Conservation (phyloP, 2,888 invertebrate species). For the Napeogenes sylphis region DNA sequence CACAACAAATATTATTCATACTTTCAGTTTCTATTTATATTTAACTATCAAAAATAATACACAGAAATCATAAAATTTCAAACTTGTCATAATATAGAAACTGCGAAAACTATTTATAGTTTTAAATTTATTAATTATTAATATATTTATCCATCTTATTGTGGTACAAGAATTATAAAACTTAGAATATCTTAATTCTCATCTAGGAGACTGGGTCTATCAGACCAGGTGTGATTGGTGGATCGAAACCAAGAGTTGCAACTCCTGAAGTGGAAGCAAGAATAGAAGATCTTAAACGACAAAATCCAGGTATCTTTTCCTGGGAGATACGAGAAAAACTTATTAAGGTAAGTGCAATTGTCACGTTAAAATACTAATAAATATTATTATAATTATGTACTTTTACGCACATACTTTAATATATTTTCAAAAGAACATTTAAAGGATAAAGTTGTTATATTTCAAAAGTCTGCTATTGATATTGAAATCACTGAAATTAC, state of each 20-base stretch:
- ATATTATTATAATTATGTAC: neutral
- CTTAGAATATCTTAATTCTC: constrained; percentile 15
- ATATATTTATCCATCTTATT: too few species aligned
- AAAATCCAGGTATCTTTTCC: constrained; percentile 95
- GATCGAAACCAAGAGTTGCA: constrained; percentile 94
- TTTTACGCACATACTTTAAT: neutral
- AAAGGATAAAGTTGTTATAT: too few species aligned
- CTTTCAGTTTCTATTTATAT: too few species aligned
- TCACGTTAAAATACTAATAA: neutral
- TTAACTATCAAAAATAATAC: too few species aligned
- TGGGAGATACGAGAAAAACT: constrained; percentile 96
- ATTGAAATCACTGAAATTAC: too few species aligned
- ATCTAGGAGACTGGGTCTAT: constrained; percentile 94
- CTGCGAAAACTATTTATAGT: too few species aligned
- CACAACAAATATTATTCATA: too few species aligned
- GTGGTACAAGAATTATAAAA: constrained; percentile 2
- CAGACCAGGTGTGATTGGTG: constrained; percentile 95
- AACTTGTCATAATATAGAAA: too few species aligned
- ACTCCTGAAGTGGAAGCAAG: constrained; percentile 94
- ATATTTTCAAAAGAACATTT: neutral
- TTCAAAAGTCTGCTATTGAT: too few species aligned
- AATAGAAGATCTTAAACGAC: constrained; percentile 93
- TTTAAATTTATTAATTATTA: too few species aligned
- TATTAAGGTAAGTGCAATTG: constrained; percentile 80
- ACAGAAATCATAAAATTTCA: too few species aligned